Evolutionary conservation across 1,140 invertebrate genomes (phyloP).

Genomic region (Drosophila mayri): DNA sequence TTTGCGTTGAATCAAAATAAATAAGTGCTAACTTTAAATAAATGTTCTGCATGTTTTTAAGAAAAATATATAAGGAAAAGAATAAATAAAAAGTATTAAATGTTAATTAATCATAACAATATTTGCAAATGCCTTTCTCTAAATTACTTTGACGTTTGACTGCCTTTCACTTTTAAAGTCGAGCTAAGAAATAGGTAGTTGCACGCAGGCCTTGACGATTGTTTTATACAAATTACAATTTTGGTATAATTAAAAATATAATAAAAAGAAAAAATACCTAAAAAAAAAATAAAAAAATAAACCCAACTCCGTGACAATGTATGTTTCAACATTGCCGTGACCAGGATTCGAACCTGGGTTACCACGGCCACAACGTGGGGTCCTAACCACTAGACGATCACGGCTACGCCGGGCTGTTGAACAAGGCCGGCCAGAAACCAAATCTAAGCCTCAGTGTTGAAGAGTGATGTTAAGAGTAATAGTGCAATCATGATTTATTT

Average conservation of each 20-base stretch:
- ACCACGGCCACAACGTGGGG: conserved; percentile 95
- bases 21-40: neutral
- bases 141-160: neutral
- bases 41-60: neutral
- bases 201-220: neutral
- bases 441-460: conserved; percentile 23
- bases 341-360: conserved; percentile 96
- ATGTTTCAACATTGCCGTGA: conserved; percentile 88
- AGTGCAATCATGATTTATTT: too few species aligned
- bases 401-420: conserved; percentile 85
- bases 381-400: conserved; percentile 94
- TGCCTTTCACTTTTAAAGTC: conserved; percentile 14
- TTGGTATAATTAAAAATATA: too few species aligned
- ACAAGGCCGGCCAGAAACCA: conserved; percentile 20
- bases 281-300: conserved; percentile 21
- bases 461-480: neutral
- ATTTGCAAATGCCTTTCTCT: conserved; percentile 5
- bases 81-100: too few species aligned
- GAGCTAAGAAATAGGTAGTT: neutral
- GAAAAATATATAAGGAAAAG: neutral
- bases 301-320: conserved; percentile 85
- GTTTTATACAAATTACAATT: too few species aligned
- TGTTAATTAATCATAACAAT: neutral
- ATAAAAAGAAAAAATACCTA: neutral
- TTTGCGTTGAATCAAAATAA: neutral